Conservation (phyloP, 2,113 vertebrate genomes). For the Psittacula cyanocephala region DNA sequence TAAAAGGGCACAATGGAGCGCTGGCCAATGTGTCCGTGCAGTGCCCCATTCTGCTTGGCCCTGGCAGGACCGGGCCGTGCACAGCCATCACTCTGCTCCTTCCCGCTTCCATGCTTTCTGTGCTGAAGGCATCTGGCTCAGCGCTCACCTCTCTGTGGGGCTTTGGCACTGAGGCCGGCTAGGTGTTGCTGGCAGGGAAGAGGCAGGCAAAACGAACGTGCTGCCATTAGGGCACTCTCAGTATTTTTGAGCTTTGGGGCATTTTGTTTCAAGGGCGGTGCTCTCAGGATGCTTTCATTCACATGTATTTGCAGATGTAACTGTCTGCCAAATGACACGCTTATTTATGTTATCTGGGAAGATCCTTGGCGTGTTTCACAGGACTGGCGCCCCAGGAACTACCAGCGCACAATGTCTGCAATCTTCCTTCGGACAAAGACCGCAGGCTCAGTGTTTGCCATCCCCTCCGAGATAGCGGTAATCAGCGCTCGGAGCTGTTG, state of each 20-base stretch:
- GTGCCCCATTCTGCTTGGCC: neutral
- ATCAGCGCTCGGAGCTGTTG: accelerated
- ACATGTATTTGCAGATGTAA: neutral
- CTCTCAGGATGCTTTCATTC: neutral
- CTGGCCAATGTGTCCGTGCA: neutral
- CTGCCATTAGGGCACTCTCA: accelerated
- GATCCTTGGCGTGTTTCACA: neutral
- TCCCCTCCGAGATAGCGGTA: neutral
- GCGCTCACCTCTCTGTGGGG: accelerated
- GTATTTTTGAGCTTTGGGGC: neutral
- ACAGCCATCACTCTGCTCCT: neutral
- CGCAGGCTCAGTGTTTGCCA: accelerated
- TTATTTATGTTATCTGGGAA: neutral
- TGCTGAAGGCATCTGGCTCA: neutral
- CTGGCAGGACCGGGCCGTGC: accelerated
- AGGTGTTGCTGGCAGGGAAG: neutral
- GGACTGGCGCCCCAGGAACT: neutral
- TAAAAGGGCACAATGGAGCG: neutral
- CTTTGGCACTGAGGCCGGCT: accelerated
- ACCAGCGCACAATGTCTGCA: neutral
- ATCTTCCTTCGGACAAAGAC: neutral
- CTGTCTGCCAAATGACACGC: neutral
- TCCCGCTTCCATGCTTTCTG: neutral
- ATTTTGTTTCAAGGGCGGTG: neutral
- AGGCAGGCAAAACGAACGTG: accelerated